These are phyloP conservation scores for Balearica regulorum DNA, from an alignment of 2,797 vertebrate species.

Conservation along the genomic window DNA sequence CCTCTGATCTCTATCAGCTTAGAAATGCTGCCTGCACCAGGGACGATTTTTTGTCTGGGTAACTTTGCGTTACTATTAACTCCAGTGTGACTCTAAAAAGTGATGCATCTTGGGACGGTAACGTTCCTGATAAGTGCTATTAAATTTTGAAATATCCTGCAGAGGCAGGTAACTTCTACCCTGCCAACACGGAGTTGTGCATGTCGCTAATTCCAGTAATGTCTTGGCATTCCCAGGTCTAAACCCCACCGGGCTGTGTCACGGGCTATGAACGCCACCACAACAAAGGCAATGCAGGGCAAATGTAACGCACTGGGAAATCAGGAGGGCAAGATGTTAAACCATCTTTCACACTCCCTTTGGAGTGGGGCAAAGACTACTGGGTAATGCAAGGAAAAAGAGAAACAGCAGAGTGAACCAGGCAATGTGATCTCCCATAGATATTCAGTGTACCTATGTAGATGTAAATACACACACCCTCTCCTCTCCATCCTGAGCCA, in stretches of 20 bases:
- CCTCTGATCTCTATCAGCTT: neutral
- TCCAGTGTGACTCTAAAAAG: neutral
- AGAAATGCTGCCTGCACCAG: neutral
- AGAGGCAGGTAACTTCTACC: neutral
- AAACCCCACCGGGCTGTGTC: neutral
- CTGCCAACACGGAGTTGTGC: neutral
- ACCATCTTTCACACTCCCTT: neutral
- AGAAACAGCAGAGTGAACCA: neutral
- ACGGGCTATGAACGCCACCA: neutral
- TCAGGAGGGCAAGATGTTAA: neutral
- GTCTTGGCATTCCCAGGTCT: neutral
- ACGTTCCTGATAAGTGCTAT: neutral
- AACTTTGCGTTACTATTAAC: neutral
- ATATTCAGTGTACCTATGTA: neutral
- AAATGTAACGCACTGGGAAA: neutral
- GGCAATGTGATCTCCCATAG: neutral
- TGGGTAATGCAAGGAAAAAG: neutral
- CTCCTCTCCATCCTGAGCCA: neutral
- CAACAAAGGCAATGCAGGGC: neutral
- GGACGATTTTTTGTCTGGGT: neutral
- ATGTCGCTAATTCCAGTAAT: fast-evolving
- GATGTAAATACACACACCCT: neutral
- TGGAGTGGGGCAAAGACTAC: neutral
- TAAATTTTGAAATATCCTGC: neutral
- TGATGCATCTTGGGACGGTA: neutral